Evolutionary conservation across 2,113 vertebrate genomes (phyloP), one percentile per base, ranked within the genome.

Genomic region (Lamprotornis superbus): DNA sequence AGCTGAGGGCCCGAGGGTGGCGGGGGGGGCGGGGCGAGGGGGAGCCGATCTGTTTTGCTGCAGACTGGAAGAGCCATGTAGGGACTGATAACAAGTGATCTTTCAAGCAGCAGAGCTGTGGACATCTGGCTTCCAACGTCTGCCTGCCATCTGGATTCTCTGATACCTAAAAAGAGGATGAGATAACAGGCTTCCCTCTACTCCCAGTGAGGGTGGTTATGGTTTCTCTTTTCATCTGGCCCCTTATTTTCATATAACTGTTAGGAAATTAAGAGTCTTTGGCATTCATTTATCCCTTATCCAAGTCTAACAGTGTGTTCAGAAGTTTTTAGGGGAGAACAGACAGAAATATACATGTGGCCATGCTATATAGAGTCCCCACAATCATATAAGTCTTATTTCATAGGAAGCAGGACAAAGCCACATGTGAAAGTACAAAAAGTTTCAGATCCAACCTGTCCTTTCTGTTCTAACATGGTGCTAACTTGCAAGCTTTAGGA

Each of bases 71-170:
- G 60, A 86, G 60, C 56, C 56, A 1, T 39, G 52, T 52, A 70
- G 63, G 11, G 5, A 46, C 90, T 87, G 92, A 86, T 94, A 95
- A 80, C n/a, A 83, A 83, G 71, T 12, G 55, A 50, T 74, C 55
- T 46, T 55, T 77, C 20, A 37, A 83, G 49, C 25, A 31, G 50
- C 80, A 74, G 46, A 47, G 64, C 68, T 78, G 47, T 57, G 79
- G 67, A 76, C 1, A 4, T 71, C 75, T 94, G 87, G 15, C 50
- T 95, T 60, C 61, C 74, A 96, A 69, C 8, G 40, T 74, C 67
- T 83, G 88, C 60, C 50, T 83, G 33, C 79, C 83, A 47, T 88
- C 75, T 92, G 96, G 90, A 47, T 78, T 89, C 71, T 65, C 68
- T 52, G 94, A 89, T 95, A 93, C 1, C 46, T 52, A 53, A 69